Conservation (phyloP, 2,113 vertebrate genomes). For the Todiramphus chloris region DNA sequence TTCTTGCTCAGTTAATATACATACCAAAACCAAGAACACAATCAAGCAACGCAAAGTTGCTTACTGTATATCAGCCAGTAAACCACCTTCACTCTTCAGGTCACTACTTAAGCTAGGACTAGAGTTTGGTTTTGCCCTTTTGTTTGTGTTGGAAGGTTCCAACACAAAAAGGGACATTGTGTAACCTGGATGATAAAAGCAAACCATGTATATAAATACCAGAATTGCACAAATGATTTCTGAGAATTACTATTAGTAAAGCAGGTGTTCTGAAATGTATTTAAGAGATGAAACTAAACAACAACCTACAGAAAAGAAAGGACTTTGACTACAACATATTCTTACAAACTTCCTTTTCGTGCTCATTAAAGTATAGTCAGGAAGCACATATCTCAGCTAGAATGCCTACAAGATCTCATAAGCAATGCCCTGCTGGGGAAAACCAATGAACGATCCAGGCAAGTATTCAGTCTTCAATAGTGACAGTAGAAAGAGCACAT, state of each 20-base stretch:
- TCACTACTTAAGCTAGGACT: background rate
- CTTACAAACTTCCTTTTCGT: background rate
- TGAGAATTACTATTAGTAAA: background rate
- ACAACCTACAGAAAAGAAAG: background rate
- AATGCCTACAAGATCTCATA: background rate
- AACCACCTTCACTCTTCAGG: background rate
- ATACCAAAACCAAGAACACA: background rate
- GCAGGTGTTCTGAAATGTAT: background rate
- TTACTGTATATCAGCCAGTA: background rate
- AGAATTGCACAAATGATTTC: conserved; percentile 1
- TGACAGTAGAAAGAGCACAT: background rate
- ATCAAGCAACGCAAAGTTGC: background rate
- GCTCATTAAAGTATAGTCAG: background rate
- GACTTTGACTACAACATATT: background rate
- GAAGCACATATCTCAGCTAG: background rate
- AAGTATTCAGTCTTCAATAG: background rate
- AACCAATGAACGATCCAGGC: background rate
- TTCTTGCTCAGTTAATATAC: background rate
- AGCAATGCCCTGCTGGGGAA: background rate
- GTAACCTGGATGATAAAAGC: background rate
- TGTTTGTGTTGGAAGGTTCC: background rate
- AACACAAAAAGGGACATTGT: background rate
- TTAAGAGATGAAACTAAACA: background rate
- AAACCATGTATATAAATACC: background rate
- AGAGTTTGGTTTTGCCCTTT: background rate